phyloP scores from a whole-genome alignment of 1,140 invertebrate species.

The Cylas formicarius region DNA sequence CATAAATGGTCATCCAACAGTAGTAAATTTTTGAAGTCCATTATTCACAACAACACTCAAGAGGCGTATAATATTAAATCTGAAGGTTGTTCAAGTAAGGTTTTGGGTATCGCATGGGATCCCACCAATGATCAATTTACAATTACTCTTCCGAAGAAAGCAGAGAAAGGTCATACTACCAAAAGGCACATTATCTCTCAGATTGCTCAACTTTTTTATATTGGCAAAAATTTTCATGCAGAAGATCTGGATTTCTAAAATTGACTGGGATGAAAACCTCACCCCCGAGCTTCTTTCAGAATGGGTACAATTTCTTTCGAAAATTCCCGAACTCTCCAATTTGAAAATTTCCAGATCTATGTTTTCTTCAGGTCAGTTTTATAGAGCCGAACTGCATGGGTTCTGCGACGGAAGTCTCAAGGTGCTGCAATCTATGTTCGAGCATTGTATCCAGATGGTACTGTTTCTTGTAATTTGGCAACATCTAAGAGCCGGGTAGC shows the following conservation, averaged over 20 bases:
- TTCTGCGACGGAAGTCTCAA: slow-evolving; percentile 36
- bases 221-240: slow-evolving; percentile 42
- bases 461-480: slow-evolving; percentile 2
- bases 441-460: slow-evolving; percentile 7
- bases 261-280: slow-evolving; percentile 39
- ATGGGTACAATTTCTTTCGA: slow-evolving; percentile 3
- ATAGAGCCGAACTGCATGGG: slow-evolving; percentile 19
- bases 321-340: neutral
- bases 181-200: slow-evolving; percentile 10
- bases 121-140: neutral
- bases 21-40: neutral
- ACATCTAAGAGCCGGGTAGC: slow-evolving; percentile 19
- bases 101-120: slow-evolving; percentile 10
- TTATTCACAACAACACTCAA: neutral
- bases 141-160: neutral
- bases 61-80: neutral
- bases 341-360: no score
- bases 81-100: slow-evolving; percentile 4
- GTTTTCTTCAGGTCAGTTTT: no score
- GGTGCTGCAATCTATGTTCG: slow-evolving; percentile 34
- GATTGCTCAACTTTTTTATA: slow-evolving; percentile 23
- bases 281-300: slow-evolving; percentile 10
- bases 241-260: slow-evolving; percentile 33
- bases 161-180: neutral
- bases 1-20: slow-evolving; percentile 17